phyloP scores from a whole-genome alignment of 2,888 invertebrate species.

The Crepidodera aurea region DNA sequence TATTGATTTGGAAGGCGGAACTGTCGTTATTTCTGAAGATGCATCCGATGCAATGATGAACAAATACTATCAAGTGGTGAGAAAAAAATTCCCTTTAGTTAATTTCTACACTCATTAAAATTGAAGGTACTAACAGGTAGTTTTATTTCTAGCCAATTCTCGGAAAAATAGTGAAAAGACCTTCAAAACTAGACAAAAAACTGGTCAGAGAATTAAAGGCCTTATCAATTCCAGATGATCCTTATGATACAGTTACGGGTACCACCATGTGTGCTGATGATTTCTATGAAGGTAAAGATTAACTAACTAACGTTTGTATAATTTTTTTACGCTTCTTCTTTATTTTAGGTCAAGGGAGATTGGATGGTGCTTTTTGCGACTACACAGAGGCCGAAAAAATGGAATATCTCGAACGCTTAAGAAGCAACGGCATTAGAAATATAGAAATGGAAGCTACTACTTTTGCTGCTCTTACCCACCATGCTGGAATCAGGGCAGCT shows the following conservation, averaged over 20 bases:
- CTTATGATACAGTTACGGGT: conserved; percentile 87
- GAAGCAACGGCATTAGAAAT: conserved; percentile 85
- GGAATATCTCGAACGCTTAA: conserved; percentile 80
- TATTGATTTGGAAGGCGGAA: conserved; percentile 90
- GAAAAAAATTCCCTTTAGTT: conserved; percentile 47
- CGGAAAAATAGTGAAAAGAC: conserved; percentile 82
- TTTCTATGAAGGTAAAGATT: conserved; percentile 89
- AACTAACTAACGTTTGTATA: background rate
- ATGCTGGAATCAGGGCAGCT: conserved; percentile 92
- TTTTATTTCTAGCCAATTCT: conserved; percentile 74
- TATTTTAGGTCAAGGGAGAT: conserved; percentile 83
- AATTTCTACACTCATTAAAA: background rate
- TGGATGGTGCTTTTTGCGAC: conserved; percentile 97
- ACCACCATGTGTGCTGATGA: conserved; percentile 97
- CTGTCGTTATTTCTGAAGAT: conserved; percentile 91
- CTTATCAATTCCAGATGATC: conserved; percentile 78
- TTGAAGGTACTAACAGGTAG: background rate
- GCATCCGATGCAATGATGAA: conserved; percentile 88
- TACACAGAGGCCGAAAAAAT: conserved; percentile 90
- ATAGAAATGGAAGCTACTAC: conserved; percentile 97
- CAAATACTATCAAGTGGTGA: conserved; percentile 84
- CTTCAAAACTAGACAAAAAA: conserved; percentile 83
- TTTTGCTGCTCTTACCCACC: conserved; percentile 92
- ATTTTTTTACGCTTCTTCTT: no score
- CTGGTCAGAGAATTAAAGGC: conserved; percentile 81